Evolutionary conservation across 2,113 vertebrate genomes (phyloP), one percentile per base, ranked within the genome.

Genomic region (Gymnorhina tibicen): DNA sequence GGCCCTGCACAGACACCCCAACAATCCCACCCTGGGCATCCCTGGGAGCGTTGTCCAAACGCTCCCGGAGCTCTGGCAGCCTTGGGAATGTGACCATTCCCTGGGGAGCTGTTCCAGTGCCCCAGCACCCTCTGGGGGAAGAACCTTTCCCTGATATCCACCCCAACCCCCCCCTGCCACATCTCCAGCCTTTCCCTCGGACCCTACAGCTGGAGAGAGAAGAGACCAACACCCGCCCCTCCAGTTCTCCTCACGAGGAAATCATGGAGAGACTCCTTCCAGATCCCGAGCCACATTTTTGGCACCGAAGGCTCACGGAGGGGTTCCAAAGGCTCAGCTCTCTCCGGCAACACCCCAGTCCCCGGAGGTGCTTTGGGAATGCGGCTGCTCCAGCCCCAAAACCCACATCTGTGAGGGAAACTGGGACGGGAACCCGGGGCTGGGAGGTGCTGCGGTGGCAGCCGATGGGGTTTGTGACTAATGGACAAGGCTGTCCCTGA

Each of bases 401-500:
- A 64, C 41, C 33, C 33, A 10, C 5, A 19, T 39, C 49, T 60
- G 20, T 0, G 4, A 60, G n/a, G 56, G 79, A 82, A 87, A 74
- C 70, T 53, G 79, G 74, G 47, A 35, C 3, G 1, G 7, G 56
- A 46, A 85, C 10, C 37, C 66, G 16, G 50, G 24, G 21, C 18
- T 91, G 94, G 91, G 91, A 96, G 87, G 79, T 93, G 68, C 82
- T 52, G 53, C 49, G 26, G 49, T 35, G 58, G 58, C 58, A 90
- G 77, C 75, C 47, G 89, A 59, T 86, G 90, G 6, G 6, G 42
- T 86, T 86, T 64, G 90, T 95, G 95, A 96, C 91, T 95, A 91
- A 96, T 86, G 63, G 44, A 37, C 28, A 55, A 72, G 35, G 52
- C n/a, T 92, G 79, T 89, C 89, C 89, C 87, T 96, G 83, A 94